Conservation (phyloP, 2,113 vertebrate species). For the Otus sunia region DNA sequence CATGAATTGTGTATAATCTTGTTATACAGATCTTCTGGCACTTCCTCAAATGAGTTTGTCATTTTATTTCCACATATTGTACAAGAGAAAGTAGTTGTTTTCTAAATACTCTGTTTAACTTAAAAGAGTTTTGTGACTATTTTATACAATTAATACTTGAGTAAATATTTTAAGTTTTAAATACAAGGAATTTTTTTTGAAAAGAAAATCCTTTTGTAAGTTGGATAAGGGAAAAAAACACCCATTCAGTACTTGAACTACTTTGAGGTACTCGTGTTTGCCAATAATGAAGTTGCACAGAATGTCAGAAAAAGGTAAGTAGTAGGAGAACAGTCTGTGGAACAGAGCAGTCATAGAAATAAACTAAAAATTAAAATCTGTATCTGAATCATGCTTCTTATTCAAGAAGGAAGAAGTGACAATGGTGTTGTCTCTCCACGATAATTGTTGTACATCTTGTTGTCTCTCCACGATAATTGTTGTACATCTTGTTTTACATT, state of each 20-base stretch:
- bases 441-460: no score
- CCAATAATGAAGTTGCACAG: background rate
- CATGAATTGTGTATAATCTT: background rate
- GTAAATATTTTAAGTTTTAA: background rate
- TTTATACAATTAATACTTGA: background rate
- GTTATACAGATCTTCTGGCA: background rate
- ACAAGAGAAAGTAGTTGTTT: background rate
- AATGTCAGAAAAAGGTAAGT: background rate
- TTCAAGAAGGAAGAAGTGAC: background rate
- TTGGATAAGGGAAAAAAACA: background rate
- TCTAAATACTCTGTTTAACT: background rate
- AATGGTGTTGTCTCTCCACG: background rate
- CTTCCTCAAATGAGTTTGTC: background rate
- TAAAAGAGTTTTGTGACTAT: background rate
- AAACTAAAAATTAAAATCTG: background rate
- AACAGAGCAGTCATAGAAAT: background rate
- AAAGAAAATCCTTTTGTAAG: background rate
- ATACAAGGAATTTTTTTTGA: background rate
- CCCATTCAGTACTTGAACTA: background rate
- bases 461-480: background rate
- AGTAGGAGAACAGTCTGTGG: background rate
- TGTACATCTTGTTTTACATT: background rate
- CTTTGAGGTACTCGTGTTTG: rapidly evolving
- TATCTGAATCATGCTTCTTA: background rate
- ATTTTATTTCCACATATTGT: background rate